A percentile compares a stretch with the other conserved stretches of the same genome.
These are phyloP conservation scores for Pelecanoides urinatrix DNA, from an alignment of 2,113 vertebrate species.

Conservation along the genomic window DNA sequence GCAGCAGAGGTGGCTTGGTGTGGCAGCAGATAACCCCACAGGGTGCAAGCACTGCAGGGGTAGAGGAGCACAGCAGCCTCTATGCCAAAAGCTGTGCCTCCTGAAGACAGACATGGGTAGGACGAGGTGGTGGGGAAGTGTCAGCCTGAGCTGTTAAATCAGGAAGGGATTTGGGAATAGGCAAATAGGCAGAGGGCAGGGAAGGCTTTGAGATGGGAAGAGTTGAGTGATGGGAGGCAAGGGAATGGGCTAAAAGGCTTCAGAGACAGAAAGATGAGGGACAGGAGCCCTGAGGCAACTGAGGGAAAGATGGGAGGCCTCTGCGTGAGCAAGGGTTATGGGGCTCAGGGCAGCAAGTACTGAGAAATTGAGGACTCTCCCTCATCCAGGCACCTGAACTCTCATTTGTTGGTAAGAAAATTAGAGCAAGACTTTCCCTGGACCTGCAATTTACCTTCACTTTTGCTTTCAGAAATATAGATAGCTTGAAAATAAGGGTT, in stretches of 20 bases:
- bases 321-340: not conserved
- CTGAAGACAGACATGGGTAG: not conserved
- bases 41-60: too few species aligned
- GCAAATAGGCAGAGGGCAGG: not conserved
- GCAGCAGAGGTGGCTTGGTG: not conserved
- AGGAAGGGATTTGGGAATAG: not conserved
- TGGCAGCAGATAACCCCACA: not conserved
- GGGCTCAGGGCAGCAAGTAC: not conserved
- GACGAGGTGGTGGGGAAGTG: fast-evolving
- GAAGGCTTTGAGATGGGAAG: not conserved
- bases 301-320: not conserved
- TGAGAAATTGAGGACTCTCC: not conserved
- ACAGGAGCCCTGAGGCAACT: fast-evolving
- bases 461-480: not conserved
- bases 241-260: not conserved
- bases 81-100: not conserved
- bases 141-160: not conserved
- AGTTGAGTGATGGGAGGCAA: not conserved
- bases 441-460: not conserved
- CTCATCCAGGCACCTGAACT: not conserved
- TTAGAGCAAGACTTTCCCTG: not conserved
- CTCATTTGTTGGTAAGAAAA: not conserved
- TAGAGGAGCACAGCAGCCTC: not conserved
- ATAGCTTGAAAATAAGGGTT: not conserved
- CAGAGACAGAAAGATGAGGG: not conserved